phyloP scores from a whole-genome alignment of 1,140 invertebrate genomes.

The Drosophila biarmipes region DNA sequence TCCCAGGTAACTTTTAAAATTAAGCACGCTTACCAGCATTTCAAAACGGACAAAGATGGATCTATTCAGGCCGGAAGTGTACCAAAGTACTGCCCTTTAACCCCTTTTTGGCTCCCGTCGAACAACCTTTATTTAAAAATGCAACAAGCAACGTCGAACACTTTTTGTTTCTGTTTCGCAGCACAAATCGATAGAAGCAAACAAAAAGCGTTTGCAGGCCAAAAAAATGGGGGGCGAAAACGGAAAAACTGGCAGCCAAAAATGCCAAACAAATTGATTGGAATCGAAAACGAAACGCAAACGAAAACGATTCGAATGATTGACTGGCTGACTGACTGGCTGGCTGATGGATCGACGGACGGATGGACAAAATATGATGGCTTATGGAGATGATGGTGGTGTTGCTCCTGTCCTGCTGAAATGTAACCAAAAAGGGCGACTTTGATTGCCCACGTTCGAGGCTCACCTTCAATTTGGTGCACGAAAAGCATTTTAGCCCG shows the following conservation, averaged over 20 bases:
- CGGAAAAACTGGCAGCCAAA: slow-evolving; percentile 60
- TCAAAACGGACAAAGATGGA: slow-evolving; percentile 17
- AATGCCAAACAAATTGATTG: slow-evolving; percentile 82
- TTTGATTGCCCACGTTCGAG: slow-evolving; percentile 17
- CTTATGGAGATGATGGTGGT: slow-evolving; percentile 21
- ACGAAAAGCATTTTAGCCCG: slow-evolving; percentile 37
- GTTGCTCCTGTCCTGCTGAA: slow-evolving; percentile 16
- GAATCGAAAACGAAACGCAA: slow-evolving; percentile 82
- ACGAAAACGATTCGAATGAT: slow-evolving; percentile 83
- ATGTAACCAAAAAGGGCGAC: slow-evolving; percentile 26
- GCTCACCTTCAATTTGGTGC: slow-evolving; percentile 21
- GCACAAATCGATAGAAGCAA: slow-evolving; percentile 59
- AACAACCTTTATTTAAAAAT: slow-evolving; percentile 68
- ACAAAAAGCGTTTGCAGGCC: slow-evolving; percentile 31
- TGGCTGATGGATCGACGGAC: slow-evolving; percentile 23
- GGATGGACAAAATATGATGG: slow-evolving; percentile 41
- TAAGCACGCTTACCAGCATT: slow-evolving; percentile 12
- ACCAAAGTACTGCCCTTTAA: slow-evolving; percentile 1
- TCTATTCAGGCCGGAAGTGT: slow-evolving; percentile 17
- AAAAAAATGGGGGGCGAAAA: slow-evolving; percentile 11
- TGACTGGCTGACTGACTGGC: slow-evolving; percentile 72
- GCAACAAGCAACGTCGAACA: slow-evolving; percentile 66
- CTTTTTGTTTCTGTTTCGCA: slow-evolving; percentile 30
- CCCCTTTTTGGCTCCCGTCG: background rate
- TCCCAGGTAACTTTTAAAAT: background rate